These are phyloP conservation scores for Characodon lateralis DNA, from an alignment of 2,797 vertebrate genomes.

Conservation along the genomic window DNA sequence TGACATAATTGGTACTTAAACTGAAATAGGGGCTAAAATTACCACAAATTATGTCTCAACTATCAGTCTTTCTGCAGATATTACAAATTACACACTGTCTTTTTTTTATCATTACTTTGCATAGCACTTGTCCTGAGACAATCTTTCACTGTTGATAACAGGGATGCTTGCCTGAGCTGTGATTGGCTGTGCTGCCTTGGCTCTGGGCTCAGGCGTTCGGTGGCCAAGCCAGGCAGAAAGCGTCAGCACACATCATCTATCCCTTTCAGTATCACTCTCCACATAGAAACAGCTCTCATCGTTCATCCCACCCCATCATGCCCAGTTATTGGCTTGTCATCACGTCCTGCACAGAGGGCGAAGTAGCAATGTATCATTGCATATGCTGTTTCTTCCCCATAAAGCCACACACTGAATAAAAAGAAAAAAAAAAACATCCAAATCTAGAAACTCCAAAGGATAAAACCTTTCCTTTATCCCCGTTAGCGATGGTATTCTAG, in stretches of 20 bases:
- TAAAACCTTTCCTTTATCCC: conserved; percentile 33
- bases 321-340: conserved; percentile 78
- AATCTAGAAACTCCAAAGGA: conserved; percentile 34
- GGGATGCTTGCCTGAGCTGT: conserved; percentile 47
- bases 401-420: conserved; percentile 11
- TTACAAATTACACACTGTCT: conserved; percentile 30
- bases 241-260: conserved; percentile 67
- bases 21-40: conserved; percentile 41
- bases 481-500: conserved; percentile 23
- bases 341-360: conserved; percentile 61
- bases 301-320: conserved; percentile 71
- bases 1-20: conserved; percentile 40
- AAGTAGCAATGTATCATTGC: conserved; percentile 65
- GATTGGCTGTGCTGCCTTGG: conserved; percentile 32
- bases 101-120: conserved; percentile 23
- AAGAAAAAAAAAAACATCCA: conserved; percentile 25
- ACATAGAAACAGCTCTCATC: conserved; percentile 67
- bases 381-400: conserved; percentile 41
- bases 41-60: conserved; percentile 21
- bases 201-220: conserved; percentile 69
- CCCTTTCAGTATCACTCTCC: conserved; percentile 47
- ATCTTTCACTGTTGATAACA: conserved; percentile 44
- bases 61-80: conserved; percentile 22
- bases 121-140: conserved; percentile 12
- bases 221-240: conserved; percentile 46